Percentiles rank a stretch among this genome's conserved stretches.
These are phyloP conservation scores for Rhorus exstirpatorius DNA, from an alignment of 2,888 invertebrate genomes.

Conservation along the genomic window DNA sequence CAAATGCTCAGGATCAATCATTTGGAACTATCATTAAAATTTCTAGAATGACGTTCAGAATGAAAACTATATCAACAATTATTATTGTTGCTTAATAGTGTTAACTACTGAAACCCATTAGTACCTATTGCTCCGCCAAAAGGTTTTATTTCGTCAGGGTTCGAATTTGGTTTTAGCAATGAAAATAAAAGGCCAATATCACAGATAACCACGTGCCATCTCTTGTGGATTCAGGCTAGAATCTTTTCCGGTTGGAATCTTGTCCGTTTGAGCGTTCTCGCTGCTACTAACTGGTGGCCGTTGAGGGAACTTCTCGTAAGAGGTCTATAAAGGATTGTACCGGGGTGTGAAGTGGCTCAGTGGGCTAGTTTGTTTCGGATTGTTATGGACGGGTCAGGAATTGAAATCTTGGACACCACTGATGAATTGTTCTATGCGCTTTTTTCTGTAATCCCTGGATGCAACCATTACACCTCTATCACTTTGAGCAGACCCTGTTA, in stretches of 20 bases:
- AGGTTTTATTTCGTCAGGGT: no score
- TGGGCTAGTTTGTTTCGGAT: neutral
- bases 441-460: neutral
- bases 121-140: no score
- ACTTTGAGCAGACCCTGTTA: no score
- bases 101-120: no score
- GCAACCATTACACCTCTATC: no score
- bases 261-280: neutral
- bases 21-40: neutral
- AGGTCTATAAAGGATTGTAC: neutral
- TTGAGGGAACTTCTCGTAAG: neutral
- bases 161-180: no score
- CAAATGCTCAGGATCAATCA: neutral
- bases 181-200: no score
- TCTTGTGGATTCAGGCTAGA: neutral
- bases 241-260: neutral
- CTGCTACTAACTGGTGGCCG: neutral
- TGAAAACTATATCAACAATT: no score
- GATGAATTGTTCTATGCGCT: neutral
- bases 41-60: neutral
- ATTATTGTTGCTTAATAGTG: no score
- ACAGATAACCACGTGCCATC: no score
- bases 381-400: neutral
- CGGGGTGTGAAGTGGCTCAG: neutral
- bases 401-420: neutral